These are phyloP conservation scores for Lycaena phlaeas DNA, from an alignment of 2,888 invertebrate species.

Conservation along the genomic window DNA sequence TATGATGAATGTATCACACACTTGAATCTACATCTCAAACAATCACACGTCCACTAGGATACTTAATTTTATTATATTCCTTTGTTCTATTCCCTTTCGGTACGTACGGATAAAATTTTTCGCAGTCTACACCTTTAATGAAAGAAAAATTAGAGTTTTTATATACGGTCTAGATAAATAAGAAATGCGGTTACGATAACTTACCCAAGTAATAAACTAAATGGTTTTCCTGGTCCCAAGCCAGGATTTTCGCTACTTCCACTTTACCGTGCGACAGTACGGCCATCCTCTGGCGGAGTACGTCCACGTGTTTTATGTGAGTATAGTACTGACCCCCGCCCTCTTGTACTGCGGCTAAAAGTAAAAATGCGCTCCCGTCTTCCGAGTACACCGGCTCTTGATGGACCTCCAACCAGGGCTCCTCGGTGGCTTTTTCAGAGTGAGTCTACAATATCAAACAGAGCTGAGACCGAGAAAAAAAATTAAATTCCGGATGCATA, in stretches of 20 bases:
- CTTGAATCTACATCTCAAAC: no score
- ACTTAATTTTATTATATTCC: conserved; percentile 66
- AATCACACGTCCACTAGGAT: conserved; percentile 25
- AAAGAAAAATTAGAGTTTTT: conserved; percentile 27
- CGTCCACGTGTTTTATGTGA: conserved; percentile 90
- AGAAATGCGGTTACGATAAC: neutral
- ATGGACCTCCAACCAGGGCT: conserved; percentile 89
- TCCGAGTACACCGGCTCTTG: conserved; percentile 88
- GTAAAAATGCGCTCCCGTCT: conserved; percentile 87
- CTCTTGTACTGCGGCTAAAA: conserved; percentile 87
- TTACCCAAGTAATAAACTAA: conserved; percentile 81
- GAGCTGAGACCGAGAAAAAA: neutral
- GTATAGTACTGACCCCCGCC: conserved; percentile 88
- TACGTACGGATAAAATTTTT: conserved; percentile 43
- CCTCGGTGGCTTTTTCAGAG: conserved; percentile 86
- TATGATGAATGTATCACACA: no score
- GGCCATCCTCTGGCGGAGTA: conserved; percentile 85
- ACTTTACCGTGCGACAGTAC: conserved; percentile 90
- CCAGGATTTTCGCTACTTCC: conserved; percentile 86
- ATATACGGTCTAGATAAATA: no score
- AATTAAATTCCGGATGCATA: neutral
- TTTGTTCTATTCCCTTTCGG: conserved; percentile 57
- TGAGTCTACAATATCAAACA: conserved; percentile 74
- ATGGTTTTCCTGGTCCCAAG: conserved; percentile 89
- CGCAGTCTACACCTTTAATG: conserved; percentile 58